These are phyloP conservation scores for Leptopilina myrica DNA, from an alignment of 2,888 invertebrate species.

Conservation along the genomic window DNA sequence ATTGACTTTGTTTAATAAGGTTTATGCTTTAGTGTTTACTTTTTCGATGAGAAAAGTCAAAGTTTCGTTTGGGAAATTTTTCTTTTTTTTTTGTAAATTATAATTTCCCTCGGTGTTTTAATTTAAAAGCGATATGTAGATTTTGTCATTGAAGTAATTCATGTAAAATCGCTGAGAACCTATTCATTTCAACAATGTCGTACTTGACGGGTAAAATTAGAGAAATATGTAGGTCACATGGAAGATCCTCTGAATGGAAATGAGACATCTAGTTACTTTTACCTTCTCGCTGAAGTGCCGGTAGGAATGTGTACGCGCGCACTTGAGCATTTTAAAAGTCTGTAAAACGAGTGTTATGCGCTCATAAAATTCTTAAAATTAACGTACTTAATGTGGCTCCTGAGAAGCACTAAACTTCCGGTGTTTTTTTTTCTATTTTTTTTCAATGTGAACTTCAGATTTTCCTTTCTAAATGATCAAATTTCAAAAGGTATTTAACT, in stretches of 20 bases:
- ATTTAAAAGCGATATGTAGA: neutral
- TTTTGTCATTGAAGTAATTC: neutral
- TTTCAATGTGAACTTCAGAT: neutral
- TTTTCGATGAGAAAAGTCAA: no score
- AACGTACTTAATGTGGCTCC: slow-evolving; percentile 23
- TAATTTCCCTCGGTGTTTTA: no score
- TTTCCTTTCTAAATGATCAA: neutral
- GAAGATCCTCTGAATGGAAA: slow-evolving; percentile 11
- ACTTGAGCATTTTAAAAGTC: slow-evolving; percentile 12
- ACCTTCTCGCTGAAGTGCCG: neutral
- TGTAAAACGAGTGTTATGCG: neutral
- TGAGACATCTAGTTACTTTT: slow-evolving; percentile 20
- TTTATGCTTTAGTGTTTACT: no score
- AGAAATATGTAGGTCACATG: slow-evolving; percentile 19
- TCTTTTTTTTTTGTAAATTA: no score
- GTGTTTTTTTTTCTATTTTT: neutral
- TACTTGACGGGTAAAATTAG: slow-evolving; percentile 2
- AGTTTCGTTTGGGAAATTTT: no score
- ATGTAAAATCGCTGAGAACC: neutral
- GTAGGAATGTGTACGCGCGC: slow-evolving; percentile 7
- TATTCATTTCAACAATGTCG: neutral
- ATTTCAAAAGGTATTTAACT: slow-evolving; percentile 17
- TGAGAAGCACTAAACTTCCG: neutral
- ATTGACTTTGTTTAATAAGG: no score
- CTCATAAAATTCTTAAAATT: slow-evolving; percentile 10